Conservation (phyloP, 2,113 vertebrate genomes). For the Rallus limicola region DNA sequence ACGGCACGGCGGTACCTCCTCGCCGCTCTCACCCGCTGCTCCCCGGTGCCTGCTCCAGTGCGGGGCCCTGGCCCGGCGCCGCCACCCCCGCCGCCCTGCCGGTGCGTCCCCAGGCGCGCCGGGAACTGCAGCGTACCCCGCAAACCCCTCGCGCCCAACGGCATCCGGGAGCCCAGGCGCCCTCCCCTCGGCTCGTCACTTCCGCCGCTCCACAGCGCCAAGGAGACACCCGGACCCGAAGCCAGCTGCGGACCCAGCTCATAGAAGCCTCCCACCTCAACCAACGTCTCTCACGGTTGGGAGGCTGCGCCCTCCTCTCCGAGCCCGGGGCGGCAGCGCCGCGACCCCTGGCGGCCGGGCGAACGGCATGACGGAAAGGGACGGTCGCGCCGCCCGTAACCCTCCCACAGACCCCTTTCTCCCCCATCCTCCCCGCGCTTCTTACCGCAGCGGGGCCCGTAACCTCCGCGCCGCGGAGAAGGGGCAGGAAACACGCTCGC, state of each 20-base stretch:
- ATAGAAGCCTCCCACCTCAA: neutral
- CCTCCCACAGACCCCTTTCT: too few species aligned
- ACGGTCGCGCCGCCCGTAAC: neutral
- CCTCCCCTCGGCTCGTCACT: neutral
- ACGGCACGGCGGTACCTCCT: neutral
- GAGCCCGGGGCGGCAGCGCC: neutral
- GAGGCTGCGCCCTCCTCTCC: neutral
- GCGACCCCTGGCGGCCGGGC: neutral
- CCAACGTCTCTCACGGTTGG: neutral
- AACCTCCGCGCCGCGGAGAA: accelerated
- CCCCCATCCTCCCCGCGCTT: too few species aligned
- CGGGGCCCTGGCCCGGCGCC: too few species aligned
- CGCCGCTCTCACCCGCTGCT: neutral
- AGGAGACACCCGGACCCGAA: accelerated
- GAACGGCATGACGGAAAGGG: accelerated
- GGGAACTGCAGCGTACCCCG: neutral
- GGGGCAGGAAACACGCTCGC: neutral
- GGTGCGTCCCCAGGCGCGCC: neutral
- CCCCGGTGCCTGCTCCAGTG: too few species aligned
- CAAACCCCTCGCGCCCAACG: accelerated
- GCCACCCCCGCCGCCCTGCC: neutral
- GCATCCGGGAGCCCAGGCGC: accelerated
- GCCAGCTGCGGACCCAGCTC: accelerated
- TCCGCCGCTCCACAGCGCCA: neutral
- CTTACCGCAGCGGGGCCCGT: neutral